Conservation (phyloP, 2,113 vertebrate genomes). For the Clinocottus analis region DNA sequence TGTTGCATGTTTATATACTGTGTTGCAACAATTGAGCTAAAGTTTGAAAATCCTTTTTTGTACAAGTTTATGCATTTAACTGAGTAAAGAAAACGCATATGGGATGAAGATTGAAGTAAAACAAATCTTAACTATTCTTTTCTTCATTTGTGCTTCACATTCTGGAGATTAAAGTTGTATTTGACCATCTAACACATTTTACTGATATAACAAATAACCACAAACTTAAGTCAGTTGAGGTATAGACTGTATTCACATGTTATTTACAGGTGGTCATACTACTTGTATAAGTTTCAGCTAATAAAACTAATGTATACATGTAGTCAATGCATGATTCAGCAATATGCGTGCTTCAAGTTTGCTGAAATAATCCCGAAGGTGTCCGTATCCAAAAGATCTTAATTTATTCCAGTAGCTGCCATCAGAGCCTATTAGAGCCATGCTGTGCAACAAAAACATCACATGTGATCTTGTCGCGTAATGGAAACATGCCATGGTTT, state of each 20-base stretch:
- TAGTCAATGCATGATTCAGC: neutral
- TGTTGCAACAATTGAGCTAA: neutral
- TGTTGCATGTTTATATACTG: neutral
- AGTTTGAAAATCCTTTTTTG: neutral
- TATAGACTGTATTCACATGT: neutral
- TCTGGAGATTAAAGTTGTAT: neutral
- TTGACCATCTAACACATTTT: neutral
- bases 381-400: slow-evolving; percentile 14
- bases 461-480: slow-evolving; percentile 23
- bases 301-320: neutral
- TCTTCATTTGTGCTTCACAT: neutral
- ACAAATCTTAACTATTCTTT: neutral
- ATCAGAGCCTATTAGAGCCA: slow-evolving; percentile 12
- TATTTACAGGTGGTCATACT: neutral
- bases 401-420: slow-evolving; percentile 32
- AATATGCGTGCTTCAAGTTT: neutral
- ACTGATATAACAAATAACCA: neutral
- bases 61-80: neutral
- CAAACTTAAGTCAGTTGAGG: neutral
- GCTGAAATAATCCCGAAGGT: slow-evolving; percentile 20
- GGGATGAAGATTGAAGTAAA: neutral
- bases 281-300: neutral
- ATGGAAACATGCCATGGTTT: slow-evolving; percentile 67
- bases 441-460: slow-evolving; percentile 39
- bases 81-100: neutral